Conservation (phyloP, 2,797 vertebrate species). For the Oceanodroma leucorhoa region DNA sequence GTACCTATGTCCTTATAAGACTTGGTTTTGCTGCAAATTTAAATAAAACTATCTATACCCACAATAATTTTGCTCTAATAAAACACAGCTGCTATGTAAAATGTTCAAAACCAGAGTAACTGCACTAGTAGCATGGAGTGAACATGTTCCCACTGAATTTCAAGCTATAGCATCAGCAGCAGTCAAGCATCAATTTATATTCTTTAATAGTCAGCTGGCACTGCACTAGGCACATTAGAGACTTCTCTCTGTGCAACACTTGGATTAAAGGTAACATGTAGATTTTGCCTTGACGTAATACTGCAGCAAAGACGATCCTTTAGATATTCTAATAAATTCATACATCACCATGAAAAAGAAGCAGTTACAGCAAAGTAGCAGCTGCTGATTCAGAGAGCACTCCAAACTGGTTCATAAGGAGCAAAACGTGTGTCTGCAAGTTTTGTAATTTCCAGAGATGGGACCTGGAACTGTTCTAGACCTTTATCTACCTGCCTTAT, state of each 20-base stretch:
- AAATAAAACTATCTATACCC: neutral
- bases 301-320: neutral
- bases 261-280: neutral
- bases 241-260: neutral
- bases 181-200: neutral
- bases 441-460: neutral
- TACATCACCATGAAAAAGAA: neutral
- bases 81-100: neutral
- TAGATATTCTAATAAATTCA: neutral
- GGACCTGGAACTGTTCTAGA: neutral
- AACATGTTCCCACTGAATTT: neutral
- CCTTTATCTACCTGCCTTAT: neutral
- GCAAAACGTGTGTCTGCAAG: neutral
- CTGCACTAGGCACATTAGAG: neutral
- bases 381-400: neutral
- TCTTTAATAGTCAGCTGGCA: neutral
- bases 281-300: neutral
- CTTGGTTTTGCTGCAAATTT: neutral
- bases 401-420: neutral
- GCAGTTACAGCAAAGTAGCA: neutral
- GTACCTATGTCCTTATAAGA: neutral
- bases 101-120: neutral
- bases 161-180: neutral
- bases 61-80: neutral
- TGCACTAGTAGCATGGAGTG: neutral